Conservation (phyloP, 2,797 vertebrate genomes). For the Anguilla marmorata region DNA sequence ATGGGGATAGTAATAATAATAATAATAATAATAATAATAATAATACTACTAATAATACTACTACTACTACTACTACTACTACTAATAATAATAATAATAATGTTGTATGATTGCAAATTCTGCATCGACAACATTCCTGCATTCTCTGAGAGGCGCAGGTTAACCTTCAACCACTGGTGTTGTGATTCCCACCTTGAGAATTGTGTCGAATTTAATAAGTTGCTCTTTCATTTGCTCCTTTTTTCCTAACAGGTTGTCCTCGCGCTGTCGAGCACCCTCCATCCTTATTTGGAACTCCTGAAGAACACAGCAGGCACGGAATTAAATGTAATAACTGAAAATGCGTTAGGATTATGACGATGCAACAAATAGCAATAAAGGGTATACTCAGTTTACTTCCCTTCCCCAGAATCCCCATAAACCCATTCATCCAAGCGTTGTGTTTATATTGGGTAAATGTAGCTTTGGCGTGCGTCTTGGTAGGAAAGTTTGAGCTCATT, state of each 20-base stretch:
- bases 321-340: neutral
- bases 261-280: conserved; percentile 55
- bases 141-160: too few species aligned
- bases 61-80: too few species aligned
- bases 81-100: too few species aligned
- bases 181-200: conserved; percentile 56
- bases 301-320: conserved; percentile 29
- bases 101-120: too few species aligned
- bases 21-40: too few species aligned
- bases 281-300: conserved; percentile 68
- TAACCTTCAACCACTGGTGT: neutral
- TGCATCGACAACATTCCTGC: too few species aligned
- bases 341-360: too few species aligned
- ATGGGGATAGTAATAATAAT: too few species aligned
- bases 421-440: neutral
- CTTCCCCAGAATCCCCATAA: neutral
- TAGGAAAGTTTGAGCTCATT: neutral
- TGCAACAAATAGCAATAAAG: neutral
- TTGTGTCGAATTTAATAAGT: conserved; percentile 61
- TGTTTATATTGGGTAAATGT: neutral
- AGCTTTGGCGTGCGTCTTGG: too few species aligned
- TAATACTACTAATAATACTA: too few species aligned
- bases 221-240: conserved; percentile 59
- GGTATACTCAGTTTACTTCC: neutral
- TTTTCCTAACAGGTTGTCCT: conserved; percentile 58